Base-by-base conservation (phyloP, 2,113 vertebrate species). In the Camelus bactrianus region DNA sequence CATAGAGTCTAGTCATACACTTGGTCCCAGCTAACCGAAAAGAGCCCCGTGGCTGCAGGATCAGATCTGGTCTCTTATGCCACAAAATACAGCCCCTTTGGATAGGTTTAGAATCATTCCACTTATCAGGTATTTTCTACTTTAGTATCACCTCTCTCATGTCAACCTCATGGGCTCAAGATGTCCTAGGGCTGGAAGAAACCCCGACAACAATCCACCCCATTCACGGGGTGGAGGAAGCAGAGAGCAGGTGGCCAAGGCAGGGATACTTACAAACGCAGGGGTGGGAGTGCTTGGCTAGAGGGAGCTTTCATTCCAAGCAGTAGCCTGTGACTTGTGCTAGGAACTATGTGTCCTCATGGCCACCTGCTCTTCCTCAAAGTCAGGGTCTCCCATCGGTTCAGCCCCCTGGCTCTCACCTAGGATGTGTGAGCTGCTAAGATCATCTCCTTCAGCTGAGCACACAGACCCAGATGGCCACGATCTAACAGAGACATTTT, bases 161-260 rank as follows among this genome's bases (percentile, higher is more conserved):
- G 8, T 26, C 62, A 58, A 30, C 84, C 28, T 89, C 70, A 26
- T 42, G 22, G 16, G 20, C 73, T 54, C 56, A 73, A 54, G n/a
- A n/a, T 42, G 19, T 85, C 13, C 30, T 20, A 28, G 30, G 19
- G 16, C 11, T 50, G 38, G 16, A 60, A 65, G 54, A 67, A 67
- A 38, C 2, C 22, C 76, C 5, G 48, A 42, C 16, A 19, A 10
- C 35, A 56, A 28, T 50, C n/a, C 6, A 13, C 10, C 17, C 19
- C 16, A 0, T 16, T 58, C 48, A 56, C 2, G 3, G 56, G 30
- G 1, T 10, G 20, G 50, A 30, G 14, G 16, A 24, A 3, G 7
- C 14, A 32, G 35, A 76, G 2, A 70, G 38, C 26, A 62, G 1
- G 8, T 26, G 10, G 32, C 38, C 58, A 58, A 58, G 9, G 32